phyloP scores from a whole-genome alignment of 2,888 invertebrate species.

The Parnassius apollo region DNA sequence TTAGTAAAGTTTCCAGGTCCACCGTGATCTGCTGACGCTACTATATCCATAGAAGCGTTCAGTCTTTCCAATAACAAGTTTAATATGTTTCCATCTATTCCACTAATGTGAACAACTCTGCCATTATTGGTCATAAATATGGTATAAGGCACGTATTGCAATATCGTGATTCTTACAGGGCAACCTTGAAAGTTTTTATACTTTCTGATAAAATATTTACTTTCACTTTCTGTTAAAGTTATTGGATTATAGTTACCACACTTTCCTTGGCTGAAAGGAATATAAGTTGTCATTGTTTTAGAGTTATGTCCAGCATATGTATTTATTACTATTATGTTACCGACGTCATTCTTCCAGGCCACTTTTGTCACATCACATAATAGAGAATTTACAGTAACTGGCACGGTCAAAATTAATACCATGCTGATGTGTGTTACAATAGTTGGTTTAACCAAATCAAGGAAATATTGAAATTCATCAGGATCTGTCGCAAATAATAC shows the following conservation, averaged over 20 bases:
- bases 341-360: constrained; percentile 50
- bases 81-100: constrained; percentile 46
- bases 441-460: constrained; percentile 38
- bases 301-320: constrained; percentile 26
- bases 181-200: constrained; percentile 53
- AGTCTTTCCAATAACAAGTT: constrained; percentile 39
- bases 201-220: constrained; percentile 47
- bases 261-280: constrained; percentile 44
- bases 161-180: constrained; percentile 41
- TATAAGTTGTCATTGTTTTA: constrained; percentile 45
- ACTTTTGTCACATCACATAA: constrained; percentile 38
- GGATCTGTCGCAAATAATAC: constrained; percentile 43
- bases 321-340: constrained; percentile 49
- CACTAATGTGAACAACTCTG: constrained; percentile 38
- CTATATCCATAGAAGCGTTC: constrained; percentile 46
- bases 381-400: constrained; percentile 28
- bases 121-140: constrained; percentile 35
- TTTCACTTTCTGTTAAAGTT: constrained; percentile 30
- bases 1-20: constrained; percentile 40
- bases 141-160: constrained; percentile 42
- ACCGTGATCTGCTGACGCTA: constrained; percentile 32
- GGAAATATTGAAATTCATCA: constrained; percentile 43
- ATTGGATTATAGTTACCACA: constrained; percentile 48
- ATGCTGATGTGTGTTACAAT: constrained; percentile 41
- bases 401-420: constrained; percentile 42